phyloP scores from a whole-genome alignment of 2,113 vertebrate species.

The Xenus cinereus region DNA sequence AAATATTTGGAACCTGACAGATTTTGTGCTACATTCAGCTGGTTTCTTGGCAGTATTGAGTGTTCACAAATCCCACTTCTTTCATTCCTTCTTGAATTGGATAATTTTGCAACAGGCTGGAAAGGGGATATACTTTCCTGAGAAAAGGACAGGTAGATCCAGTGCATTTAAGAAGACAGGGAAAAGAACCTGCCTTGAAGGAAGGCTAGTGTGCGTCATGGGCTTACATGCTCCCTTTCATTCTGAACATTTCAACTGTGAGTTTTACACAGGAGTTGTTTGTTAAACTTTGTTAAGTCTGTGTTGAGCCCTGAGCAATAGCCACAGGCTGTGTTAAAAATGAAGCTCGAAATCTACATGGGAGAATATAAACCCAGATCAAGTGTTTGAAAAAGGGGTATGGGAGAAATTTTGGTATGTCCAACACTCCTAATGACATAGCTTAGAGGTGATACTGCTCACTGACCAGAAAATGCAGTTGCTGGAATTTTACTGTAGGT shows the following conservation, averaged over 20 bases:
- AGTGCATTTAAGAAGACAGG: not conserved
- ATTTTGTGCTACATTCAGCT: not conserved
- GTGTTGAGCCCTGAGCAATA: not conserved
- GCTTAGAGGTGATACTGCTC: rapidly evolving
- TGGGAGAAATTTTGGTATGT: not conserved
- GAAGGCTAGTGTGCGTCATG: not conserved
- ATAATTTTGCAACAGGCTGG: not conserved
- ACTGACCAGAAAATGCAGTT: not conserved
- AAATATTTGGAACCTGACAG: constrained; percentile 18
- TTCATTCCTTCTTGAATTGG: not conserved
- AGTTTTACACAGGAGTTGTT: not conserved
- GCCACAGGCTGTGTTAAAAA: not conserved
- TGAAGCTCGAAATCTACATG: not conserved
- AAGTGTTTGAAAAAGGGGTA: not conserved
- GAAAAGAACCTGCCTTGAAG: not conserved
- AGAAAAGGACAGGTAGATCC: not conserved
- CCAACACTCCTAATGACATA: not conserved
- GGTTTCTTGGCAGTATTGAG: not conserved
- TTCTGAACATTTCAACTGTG: not conserved
- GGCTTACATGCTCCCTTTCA: not conserved
- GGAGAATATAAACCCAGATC: not conserved
- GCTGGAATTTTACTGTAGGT: not conserved
- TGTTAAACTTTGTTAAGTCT: not conserved
- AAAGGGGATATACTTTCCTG: not conserved
- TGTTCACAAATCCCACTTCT: constrained; percentile 12